Percentiles rank a stretch among this genome's conserved stretches.
Evolutionary conservation across 2,113 vertebrate genomes (phyloP).

Genomic region (Calidris pygmaea): DNA sequence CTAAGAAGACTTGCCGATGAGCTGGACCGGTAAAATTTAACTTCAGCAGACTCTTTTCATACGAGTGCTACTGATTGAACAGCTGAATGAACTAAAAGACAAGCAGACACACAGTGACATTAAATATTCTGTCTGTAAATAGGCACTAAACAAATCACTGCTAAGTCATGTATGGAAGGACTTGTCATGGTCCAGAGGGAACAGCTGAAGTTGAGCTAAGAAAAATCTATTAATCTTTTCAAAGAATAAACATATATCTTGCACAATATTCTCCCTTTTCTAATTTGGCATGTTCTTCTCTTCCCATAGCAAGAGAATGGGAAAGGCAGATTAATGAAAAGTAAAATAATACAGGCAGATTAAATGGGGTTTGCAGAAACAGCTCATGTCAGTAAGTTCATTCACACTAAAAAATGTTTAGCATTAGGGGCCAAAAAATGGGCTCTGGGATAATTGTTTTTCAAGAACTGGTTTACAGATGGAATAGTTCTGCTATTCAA

Average conservation of each 20-base stretch:
- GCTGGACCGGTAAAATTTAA: conserved; percentile 79
- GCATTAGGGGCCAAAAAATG: neutral
- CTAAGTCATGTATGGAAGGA: neutral
- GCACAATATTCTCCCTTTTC: neutral
- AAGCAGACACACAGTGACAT: neutral
- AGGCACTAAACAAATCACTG: neutral
- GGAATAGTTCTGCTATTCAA: neutral
- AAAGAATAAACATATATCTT: neutral
- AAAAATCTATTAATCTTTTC: neutral
- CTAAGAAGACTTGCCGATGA: conserved; percentile 82
- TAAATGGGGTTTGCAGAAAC: neutral
- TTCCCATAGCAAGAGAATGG: neutral
- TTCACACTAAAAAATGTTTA: neutral
- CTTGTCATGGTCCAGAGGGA: neutral
- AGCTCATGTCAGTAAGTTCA: neutral
- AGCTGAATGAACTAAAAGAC: neutral
- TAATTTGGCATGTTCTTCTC: neutral
- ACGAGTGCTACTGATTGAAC: neutral
- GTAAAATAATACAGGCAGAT: neutral
- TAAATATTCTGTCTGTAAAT: neutral
- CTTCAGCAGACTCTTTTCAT: neutral
- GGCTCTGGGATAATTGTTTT: neutral
- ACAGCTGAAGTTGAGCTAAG: neutral
- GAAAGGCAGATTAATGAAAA: neutral
- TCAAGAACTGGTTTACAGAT: neutral